Evolutionary conservation across 2,113 vertebrate genomes (phyloP).

Genomic region (Talpa occidentalis): DNA sequence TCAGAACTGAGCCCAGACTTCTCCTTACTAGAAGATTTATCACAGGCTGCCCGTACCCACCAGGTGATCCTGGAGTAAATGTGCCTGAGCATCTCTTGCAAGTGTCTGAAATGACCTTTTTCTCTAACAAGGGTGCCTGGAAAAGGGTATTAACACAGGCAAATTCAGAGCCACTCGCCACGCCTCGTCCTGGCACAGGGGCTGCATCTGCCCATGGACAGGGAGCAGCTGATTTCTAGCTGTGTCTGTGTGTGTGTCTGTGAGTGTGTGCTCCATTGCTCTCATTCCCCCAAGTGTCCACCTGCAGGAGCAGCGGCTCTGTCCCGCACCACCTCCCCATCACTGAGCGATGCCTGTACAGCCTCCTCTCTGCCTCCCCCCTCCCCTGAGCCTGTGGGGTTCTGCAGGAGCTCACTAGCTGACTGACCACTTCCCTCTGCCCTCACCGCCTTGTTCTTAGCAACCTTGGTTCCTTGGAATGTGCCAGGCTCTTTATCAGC

Average conservation of each 20-base stretch:
- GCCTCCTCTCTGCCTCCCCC: background rate
- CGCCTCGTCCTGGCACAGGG: accelerated
- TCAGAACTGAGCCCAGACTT: background rate
- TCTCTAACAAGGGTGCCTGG: background rate
- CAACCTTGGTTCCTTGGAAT: background rate
- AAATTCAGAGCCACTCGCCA: background rate
- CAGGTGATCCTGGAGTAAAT: background rate
- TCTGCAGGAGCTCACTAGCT: too few species aligned
- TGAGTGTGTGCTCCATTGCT: background rate
- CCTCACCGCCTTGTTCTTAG: background rate
- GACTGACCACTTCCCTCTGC: background rate
- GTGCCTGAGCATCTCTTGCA: background rate
- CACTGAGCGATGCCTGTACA: background rate
- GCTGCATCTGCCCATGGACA: background rate
- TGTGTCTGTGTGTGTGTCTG: background rate
- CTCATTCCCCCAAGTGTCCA: background rate
- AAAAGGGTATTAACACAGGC: accelerated
- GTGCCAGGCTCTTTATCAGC: background rate
- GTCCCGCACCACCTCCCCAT: accelerated
- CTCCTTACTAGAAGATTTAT: too few species aligned
- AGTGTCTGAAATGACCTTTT: background rate
- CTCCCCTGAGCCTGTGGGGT: too few species aligned
- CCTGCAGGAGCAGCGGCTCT: background rate
- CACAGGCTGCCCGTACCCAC: too few species aligned
- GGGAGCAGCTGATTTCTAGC: background rate